phyloP scores from a whole-genome alignment of 2,113 vertebrate species.

The Archilochus colubris region DNA sequence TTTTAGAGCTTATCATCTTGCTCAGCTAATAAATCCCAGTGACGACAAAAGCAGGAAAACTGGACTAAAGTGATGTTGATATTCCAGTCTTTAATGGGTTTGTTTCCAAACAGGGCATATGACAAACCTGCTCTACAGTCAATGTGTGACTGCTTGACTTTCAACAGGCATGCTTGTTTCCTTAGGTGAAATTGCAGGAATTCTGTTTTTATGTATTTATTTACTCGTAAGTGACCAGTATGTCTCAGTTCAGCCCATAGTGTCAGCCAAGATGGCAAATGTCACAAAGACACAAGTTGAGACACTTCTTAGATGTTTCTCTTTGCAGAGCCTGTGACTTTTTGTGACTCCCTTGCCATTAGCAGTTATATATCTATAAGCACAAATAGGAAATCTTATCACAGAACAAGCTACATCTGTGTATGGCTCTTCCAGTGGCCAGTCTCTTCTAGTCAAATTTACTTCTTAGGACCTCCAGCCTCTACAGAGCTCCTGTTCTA shows the following conservation, averaged over 20 bases:
- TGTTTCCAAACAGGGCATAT: accelerated
- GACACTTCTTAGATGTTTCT: background rate
- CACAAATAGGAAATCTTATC: background rate
- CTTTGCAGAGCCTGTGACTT: too few relatives aligned
- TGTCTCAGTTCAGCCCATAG: accelerated
- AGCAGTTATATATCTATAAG: background rate
- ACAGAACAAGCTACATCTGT: background rate
- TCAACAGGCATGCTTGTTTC: background rate
- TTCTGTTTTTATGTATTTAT: background rate
- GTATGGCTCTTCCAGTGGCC: background rate
- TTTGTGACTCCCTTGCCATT: background rate
- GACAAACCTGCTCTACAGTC: background rate
- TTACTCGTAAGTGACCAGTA: background rate
- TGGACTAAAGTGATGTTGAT: background rate
- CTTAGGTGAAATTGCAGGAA: background rate
- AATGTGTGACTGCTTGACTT: background rate
- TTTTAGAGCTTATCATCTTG: background rate
- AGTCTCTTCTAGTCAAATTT: accelerated
- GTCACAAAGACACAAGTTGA: accelerated
- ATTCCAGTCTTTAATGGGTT: background rate
- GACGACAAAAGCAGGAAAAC: background rate
- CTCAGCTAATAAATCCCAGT: background rate
- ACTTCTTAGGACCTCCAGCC: background rate
- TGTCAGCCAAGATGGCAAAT: background rate
- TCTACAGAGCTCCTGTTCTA: background rate